These are phyloP conservation scores for Carposina sasakii DNA, from an alignment of 1,140 invertebrate species.

Conservation along the genomic window DNA sequence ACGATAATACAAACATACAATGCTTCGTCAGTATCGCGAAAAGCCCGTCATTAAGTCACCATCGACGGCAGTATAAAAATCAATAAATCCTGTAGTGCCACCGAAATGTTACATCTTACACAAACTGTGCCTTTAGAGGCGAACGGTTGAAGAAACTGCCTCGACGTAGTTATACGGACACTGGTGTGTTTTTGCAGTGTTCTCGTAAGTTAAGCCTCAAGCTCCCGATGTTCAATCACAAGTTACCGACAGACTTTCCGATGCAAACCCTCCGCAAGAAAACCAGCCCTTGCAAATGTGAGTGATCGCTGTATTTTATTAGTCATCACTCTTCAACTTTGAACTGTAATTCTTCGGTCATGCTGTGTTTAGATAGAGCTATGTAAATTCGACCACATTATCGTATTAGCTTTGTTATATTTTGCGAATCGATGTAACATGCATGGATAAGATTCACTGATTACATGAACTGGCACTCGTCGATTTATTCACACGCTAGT, in stretches of 20 bases:
- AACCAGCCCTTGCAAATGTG: slow-evolving; percentile 91
- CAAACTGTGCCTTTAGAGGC: too few relatives aligned
- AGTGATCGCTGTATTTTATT: slow-evolving; percentile 70
- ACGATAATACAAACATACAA: slow-evolving; percentile 14
- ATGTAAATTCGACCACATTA: slow-evolving; percentile 44
- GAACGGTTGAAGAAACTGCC: too few relatives aligned
- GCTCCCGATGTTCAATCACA: slow-evolving; percentile 69
- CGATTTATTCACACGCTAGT: slow-evolving; percentile 34
- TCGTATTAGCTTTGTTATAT: slow-evolving; percentile 57
- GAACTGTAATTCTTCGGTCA: slow-evolving; percentile 36
- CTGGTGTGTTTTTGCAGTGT: slow-evolving; percentile 58
- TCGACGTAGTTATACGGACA: too few relatives aligned
- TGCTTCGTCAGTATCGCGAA: slow-evolving; percentile 17
- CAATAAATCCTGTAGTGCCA: slow-evolving; percentile 51
- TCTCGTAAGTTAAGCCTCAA: slow-evolving; percentile 32
- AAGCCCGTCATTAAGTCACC: too few relatives aligned
- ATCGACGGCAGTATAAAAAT: slow-evolving; percentile 51
- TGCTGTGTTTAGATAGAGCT: slow-evolving; percentile 61
- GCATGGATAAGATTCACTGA: slow-evolving; percentile 59
- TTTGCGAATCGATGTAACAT: slow-evolving; percentile 57
- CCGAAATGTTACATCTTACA: slow-evolving; percentile 39
- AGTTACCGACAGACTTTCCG: slow-evolving; percentile 70
- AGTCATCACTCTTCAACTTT: slow-evolving; percentile 32
- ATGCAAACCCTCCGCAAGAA: slow-evolving; percentile 93
- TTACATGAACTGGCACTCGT: slow-evolving; percentile 20